Evolutionary conservation across 2,113 vertebrate species (phyloP).

Genomic region (Pipra filicauda): DNA sequence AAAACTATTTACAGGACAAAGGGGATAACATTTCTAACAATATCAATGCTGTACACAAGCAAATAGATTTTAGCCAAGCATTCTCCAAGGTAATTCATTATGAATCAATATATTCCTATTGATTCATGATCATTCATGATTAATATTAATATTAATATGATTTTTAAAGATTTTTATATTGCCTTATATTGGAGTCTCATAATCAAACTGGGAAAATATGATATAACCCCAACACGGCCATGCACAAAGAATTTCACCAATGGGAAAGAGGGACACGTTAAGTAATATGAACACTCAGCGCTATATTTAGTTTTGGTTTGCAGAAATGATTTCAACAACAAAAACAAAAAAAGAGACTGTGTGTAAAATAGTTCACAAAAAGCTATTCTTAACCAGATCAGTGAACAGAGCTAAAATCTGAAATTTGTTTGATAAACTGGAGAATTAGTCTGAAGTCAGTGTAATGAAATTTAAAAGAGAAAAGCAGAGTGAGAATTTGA

Average conservation of each 20-base stretch:
- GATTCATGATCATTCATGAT: background rate
- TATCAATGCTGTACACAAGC: background rate
- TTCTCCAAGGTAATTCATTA: background rate
- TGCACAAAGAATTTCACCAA: background rate
- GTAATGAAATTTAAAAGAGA: background rate
- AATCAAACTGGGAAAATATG: background rate
- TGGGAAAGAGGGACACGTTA: background rate
- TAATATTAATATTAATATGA: background rate
- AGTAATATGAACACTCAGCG: background rate
- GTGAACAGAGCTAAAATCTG: background rate
- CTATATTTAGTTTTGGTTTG: background rate
- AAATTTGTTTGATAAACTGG: background rate
- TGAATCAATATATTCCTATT: background rate
- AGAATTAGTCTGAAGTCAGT: background rate
- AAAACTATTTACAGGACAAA: background rate
- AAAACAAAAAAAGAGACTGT: background rate
- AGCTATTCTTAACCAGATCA: background rate
- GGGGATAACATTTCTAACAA: background rate
- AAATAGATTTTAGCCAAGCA: background rate
- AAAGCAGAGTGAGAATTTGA: background rate
- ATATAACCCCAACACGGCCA: background rate
- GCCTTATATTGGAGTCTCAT: background rate
- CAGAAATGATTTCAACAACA: background rate
- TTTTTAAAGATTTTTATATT: background rate
- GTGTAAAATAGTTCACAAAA: background rate